Evolutionary conservation across 2,797 vertebrate genomes (phyloP).

Genomic region (Cheirogaleus major): DNA sequence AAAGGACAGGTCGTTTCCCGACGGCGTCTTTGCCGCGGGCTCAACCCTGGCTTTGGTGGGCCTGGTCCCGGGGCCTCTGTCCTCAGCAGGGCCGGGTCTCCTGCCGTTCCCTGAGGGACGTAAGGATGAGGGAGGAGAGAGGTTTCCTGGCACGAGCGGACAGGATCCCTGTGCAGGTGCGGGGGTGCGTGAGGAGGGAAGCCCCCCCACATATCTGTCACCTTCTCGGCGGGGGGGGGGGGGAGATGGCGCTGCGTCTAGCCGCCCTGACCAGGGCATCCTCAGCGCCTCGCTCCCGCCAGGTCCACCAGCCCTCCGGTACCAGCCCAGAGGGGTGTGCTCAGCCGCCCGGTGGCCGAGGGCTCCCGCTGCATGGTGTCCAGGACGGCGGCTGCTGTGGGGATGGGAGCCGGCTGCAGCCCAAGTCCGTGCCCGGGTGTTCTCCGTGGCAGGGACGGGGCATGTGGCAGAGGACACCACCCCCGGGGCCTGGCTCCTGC

Average conservation of each 20-base stretch:
- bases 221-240: no score
- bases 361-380: background rate
- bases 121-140: background rate
- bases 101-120: background rate
- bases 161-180: rapidly evolving
- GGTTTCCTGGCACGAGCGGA: background rate
- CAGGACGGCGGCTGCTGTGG: background rate
- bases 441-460: no score
- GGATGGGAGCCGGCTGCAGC: rapidly evolving
- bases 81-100: background rate
- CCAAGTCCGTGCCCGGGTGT: rapidly evolving
- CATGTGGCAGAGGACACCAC: background rate
- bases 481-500: background rate
- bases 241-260: rapidly evolving
- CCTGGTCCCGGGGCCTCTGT: background rate
- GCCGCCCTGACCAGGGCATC: background rate
- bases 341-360: rapidly evolving
- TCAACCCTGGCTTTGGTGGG: no score
- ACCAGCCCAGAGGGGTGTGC: background rate
- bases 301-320: rapidly evolving
- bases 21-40: no score
- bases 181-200: rapidly evolving
- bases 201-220: background rate
- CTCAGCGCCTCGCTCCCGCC: no score
- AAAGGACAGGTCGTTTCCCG: rapidly evolving